These are phyloP conservation scores for Sebastes cheni DNA, from an alignment of 2,797 vertebrate genomes.

Conservation along the genomic window DNA sequence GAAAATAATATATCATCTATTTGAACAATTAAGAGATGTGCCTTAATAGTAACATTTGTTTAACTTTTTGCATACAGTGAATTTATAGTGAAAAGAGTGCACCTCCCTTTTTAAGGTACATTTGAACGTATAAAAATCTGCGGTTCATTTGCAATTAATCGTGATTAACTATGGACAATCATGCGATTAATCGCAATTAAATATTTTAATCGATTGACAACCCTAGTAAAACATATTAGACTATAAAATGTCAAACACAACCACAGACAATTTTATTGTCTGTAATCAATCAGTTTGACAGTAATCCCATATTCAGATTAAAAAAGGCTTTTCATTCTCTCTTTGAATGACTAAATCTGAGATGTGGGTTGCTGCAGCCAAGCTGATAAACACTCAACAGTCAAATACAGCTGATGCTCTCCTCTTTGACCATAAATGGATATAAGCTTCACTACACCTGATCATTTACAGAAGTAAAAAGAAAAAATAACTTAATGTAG, in stretches of 20 bases:
- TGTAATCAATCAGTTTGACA: background rate
- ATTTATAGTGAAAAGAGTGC: background rate
- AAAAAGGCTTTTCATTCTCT: background rate
- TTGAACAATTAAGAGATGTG: background rate
- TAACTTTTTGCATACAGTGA: background rate
- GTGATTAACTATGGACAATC: too few relatives aligned
- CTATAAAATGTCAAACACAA: background rate
- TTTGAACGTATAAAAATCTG: too few relatives aligned
- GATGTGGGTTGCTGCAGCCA: background rate
- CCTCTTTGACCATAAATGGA: background rate
- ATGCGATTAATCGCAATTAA: too few relatives aligned
- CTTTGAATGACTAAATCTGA: background rate
- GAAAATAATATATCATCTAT: background rate
- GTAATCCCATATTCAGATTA: background rate
- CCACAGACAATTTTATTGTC: background rate
- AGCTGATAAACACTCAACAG: background rate
- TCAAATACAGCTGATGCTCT: conserved; percentile 48
- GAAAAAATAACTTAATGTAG: too few relatives aligned
- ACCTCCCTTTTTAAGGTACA: too few relatives aligned
- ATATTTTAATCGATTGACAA: too few relatives aligned
- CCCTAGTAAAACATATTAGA: background rate
- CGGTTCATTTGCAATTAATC: too few relatives aligned
- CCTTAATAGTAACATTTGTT: background rate
- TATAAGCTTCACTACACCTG: background rate
- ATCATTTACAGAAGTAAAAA: background rate